These are phyloP conservation scores for Nineta flava DNA, from an alignment of 2,888 invertebrate genomes.

Conservation along the genomic window DNA sequence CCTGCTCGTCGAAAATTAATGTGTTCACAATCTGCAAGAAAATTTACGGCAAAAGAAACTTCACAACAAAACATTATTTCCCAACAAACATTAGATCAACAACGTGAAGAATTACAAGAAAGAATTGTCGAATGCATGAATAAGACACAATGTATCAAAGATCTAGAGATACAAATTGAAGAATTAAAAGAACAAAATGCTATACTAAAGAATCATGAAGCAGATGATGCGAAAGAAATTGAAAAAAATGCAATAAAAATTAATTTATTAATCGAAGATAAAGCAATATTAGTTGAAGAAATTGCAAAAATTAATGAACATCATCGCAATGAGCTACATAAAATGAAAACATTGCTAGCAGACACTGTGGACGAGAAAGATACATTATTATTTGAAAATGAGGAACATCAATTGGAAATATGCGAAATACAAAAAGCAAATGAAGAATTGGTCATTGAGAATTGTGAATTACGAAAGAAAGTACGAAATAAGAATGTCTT, in stretches of 20 bases:
- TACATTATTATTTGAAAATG: no score
- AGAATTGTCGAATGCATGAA: constrained; percentile 35
- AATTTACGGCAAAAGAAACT: neutral
- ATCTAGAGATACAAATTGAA: constrained; percentile 32
- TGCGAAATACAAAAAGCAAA: neutral
- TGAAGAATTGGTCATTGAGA: neutral
- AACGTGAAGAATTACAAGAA: constrained; percentile 31
- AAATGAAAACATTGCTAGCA: neutral
- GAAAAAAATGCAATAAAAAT: constrained; percentile 24
- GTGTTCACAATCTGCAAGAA: neutral
- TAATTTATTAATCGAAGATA: constrained; percentile 24
- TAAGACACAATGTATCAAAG: constrained; percentile 33
- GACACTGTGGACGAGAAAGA: neutral
- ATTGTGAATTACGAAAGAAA: neutral
- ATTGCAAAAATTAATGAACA: constrained; percentile 6
- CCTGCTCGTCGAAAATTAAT: neutral
- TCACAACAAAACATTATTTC: neutral
- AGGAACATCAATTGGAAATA: neutral
- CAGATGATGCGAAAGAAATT: constrained; percentile 11
- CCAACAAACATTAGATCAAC: neutral
- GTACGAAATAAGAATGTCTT: constrained; percentile 11
- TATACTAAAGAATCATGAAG: constrained; percentile 20
- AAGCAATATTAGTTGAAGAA: constrained; percentile 25
- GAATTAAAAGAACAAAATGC: constrained; percentile 30
- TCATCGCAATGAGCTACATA: neutral